Conservation (phyloP, 2,888 invertebrate species). For the Cosmopolites sordidus region DNA sequence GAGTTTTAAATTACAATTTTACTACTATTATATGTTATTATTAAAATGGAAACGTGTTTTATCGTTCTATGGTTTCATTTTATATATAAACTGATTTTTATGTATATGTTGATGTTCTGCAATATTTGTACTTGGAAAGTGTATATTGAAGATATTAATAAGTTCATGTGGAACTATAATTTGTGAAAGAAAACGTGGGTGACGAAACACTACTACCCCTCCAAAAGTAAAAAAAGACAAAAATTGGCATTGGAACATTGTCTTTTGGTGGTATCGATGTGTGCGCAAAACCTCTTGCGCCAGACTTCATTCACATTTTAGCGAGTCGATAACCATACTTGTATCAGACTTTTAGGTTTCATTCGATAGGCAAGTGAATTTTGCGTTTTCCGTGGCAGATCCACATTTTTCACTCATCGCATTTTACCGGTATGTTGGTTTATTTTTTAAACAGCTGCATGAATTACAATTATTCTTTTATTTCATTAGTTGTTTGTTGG, state of each 20-base stretch:
- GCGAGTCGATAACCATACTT: constrained; percentile 43
- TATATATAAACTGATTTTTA: too few species aligned
- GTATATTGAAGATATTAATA: too few species aligned
- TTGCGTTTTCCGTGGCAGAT: constrained; percentile 28
- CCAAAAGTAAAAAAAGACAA: constrained; percentile 16
- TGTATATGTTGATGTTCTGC: too few species aligned
- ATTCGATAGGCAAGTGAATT: constrained; percentile 34
- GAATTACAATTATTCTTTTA: neutral
- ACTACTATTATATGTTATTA: too few species aligned
- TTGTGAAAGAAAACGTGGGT: constrained; percentile 17
- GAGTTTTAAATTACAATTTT: too few species aligned
- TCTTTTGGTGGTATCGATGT: constrained; percentile 44
- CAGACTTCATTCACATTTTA: constrained; percentile 39
- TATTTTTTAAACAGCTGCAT: constrained; percentile 7
- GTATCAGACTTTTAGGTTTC: constrained; percentile 30
- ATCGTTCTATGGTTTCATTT: too few species aligned
- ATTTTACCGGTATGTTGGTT: constrained; percentile 35
- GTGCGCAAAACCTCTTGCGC: constrained; percentile 45
- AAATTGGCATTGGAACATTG: constrained; percentile 28
- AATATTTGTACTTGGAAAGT: too few species aligned
- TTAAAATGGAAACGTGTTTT: too few species aligned
- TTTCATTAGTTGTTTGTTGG: neutral
- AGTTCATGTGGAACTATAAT: neutral
- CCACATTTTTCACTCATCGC: constrained; percentile 31
- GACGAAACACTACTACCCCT: constrained; percentile 23